These are phyloP conservation scores for Leucophora obtusa DNA, from an alignment of 2,888 invertebrate genomes.

Conservation along the genomic window DNA sequence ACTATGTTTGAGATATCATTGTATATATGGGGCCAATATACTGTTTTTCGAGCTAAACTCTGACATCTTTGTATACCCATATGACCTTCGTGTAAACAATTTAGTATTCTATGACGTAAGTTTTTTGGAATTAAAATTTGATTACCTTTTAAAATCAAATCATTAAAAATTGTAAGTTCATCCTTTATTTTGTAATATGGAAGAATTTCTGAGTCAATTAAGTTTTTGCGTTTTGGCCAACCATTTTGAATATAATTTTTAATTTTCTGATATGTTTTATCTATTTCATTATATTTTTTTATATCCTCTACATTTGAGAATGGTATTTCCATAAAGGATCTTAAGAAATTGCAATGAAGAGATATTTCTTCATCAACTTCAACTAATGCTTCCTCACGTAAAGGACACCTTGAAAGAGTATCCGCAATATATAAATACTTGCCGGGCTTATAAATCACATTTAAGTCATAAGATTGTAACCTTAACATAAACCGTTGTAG, in stretches of 20 bases:
- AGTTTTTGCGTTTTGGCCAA: constrained; percentile 57
- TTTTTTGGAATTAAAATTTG: constrained; percentile 43
- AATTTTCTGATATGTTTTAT: constrained; percentile 38
- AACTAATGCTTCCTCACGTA: constrained; percentile 32
- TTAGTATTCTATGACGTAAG: constrained; percentile 35
- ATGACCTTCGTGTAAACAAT: constrained; percentile 36
- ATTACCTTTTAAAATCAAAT: constrained; percentile 42
- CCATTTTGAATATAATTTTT: constrained; percentile 45
- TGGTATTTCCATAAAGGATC: constrained; percentile 39
- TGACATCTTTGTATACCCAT: no score
- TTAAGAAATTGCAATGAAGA: constrained; percentile 56
- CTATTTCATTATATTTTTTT: neutral
- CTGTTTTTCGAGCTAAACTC: no score
- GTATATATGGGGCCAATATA: no score
- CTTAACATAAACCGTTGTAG: no score
- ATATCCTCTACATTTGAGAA: constrained; percentile 16
- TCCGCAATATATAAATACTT: no score
- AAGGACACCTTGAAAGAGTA: constrained; percentile 80
- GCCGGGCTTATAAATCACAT: no score
- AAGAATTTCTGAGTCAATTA: constrained; percentile 16
- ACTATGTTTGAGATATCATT: no score
- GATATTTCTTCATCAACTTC: constrained; percentile 54
- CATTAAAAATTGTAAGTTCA: no score
- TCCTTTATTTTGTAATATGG: constrained; percentile 46
- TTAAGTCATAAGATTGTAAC: no score